These are phyloP conservation scores for Zoanthus sociatus DNA, from an alignment of 92 coral and sea anemone species.

Conservation along the genomic window DNA sequence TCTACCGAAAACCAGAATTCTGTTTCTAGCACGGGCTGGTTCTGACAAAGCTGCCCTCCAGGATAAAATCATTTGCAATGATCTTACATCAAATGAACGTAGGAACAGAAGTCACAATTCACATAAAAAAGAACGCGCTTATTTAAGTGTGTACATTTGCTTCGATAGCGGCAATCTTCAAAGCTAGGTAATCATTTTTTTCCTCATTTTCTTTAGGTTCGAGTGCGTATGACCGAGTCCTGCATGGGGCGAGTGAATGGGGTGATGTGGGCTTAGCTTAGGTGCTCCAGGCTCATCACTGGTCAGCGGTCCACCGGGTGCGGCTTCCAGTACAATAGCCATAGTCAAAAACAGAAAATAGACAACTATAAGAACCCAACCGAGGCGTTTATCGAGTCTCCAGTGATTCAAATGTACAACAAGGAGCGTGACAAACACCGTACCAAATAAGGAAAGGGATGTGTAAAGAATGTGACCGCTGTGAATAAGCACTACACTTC, in stretches of 20 bases:
- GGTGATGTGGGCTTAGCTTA: slow-evolving; percentile 88
- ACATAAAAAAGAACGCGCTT: background rate
- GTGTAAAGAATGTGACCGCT: slow-evolving; percentile 93
- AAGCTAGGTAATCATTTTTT: slow-evolving; percentile 47
- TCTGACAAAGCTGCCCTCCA: background rate
- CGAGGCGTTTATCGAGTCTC: slow-evolving; percentile 86
- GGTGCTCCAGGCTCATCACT: slow-evolving; percentile 77
- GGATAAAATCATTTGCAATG: background rate
- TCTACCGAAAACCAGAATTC: background rate
- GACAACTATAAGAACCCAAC: slow-evolving; percentile 75
- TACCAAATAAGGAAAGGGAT: slow-evolving; percentile 90
- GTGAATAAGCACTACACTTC: slow-evolving; percentile 91
- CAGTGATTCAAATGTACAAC: slow-evolving; percentile 84
- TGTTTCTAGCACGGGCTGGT: background rate
- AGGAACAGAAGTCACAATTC: background rate
- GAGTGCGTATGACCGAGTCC: slow-evolving; percentile 85
- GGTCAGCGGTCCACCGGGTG: slow-evolving; percentile 76
- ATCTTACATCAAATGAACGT: background rate
- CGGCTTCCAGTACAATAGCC: slow-evolving; percentile 92
- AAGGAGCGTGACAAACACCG: slow-evolving; percentile 77
- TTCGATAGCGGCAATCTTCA: background rate
- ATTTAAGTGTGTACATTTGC: background rate
- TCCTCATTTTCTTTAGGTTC: slow-evolving; percentile 56
- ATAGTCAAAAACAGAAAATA: slow-evolving; percentile 78
- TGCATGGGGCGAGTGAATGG: slow-evolving; percentile 83